Evolutionary conservation across 2,888 invertebrate species (phyloP).

Genomic region (Amiota minor): DNA sequence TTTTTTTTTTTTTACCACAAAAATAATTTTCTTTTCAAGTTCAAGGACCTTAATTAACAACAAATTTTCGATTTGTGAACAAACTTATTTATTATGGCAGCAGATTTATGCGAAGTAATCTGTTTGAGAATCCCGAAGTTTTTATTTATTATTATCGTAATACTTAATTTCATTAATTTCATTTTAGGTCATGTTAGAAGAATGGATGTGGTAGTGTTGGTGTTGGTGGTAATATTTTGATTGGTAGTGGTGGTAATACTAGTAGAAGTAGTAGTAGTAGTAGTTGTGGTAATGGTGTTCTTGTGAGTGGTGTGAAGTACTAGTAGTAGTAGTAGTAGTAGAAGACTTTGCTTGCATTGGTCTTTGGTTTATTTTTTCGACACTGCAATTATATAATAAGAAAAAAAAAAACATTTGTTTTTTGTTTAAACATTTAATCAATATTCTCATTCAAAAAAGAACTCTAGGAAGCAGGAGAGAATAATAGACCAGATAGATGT

Average conservation of each 20-base stretch:
- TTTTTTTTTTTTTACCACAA: conserved; percentile 28
- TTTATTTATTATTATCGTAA: not conserved
- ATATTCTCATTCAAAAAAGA: too few relatives aligned
- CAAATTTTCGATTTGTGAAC: too few relatives aligned
- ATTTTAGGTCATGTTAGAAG: conserved; percentile 43
- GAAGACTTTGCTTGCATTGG: conserved; percentile 46
- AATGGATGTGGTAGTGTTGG: conserved; percentile 47
- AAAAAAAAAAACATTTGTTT: conserved; percentile 50
- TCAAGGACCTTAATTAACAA: too few relatives aligned
- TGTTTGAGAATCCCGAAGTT: not conserved
- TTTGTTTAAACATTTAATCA: too few relatives aligned
- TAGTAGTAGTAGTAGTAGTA: conserved; percentile 49
- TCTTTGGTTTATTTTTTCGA: conserved; percentile 64
- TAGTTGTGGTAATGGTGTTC: conserved; percentile 51
- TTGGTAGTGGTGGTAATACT: conserved; percentile 45
- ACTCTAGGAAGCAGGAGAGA: too few relatives aligned
- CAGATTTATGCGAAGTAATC: too few relatives aligned
- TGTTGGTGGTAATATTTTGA: conserved; percentile 20
- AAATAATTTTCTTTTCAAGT: too few relatives aligned
- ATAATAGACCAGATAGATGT: too few relatives aligned
- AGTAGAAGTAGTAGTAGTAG: conserved; percentile 34
- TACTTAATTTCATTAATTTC: too few relatives aligned
- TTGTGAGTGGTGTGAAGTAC: conserved; percentile 41
- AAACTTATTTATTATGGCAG: too few relatives aligned
- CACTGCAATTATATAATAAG: conserved; percentile 70